Evolutionary conservation across 2,888 invertebrate genomes (phyloP).

Genomic region (Physocephala rufipes): DNA sequence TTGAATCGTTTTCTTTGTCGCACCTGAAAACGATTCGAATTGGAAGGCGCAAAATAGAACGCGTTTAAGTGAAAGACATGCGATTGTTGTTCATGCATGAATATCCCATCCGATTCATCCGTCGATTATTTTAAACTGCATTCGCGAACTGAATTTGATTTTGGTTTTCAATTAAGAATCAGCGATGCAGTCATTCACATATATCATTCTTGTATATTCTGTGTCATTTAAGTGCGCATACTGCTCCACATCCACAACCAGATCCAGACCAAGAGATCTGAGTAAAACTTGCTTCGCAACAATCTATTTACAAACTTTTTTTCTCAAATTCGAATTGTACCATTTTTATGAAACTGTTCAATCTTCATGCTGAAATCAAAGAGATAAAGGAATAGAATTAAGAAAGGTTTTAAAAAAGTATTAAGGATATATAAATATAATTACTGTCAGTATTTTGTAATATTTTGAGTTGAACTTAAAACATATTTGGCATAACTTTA

Average conservation of each 20-base stretch:
- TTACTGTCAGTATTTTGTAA: too few relatives aligned
- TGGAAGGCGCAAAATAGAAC: too few relatives aligned
- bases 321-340: neutral
- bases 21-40: neutral
- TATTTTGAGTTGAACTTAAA: too few relatives aligned
- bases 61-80: neutral
- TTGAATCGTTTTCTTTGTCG: neutral
- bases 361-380: neutral
- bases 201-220: neutral
- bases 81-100: neutral
- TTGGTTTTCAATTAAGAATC: neutral
- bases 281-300: neutral
- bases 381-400: neutral
- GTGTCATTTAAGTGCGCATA: constrained; percentile 4
- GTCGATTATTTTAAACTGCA: neutral
- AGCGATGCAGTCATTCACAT: neutral
- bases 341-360: neutral
- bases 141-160: neutral
- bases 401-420: too few relatives aligned
- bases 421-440: too few relatives aligned
- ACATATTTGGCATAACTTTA: too few relatives aligned
- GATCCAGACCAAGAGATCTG: too few relatives aligned
- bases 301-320: neutral
- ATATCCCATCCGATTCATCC: neutral
- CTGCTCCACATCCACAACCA: neutral